Evolutionary conservation across 1,140 invertebrate species (phyloP).

Genomic region (Drosophila teissieri): DNA sequence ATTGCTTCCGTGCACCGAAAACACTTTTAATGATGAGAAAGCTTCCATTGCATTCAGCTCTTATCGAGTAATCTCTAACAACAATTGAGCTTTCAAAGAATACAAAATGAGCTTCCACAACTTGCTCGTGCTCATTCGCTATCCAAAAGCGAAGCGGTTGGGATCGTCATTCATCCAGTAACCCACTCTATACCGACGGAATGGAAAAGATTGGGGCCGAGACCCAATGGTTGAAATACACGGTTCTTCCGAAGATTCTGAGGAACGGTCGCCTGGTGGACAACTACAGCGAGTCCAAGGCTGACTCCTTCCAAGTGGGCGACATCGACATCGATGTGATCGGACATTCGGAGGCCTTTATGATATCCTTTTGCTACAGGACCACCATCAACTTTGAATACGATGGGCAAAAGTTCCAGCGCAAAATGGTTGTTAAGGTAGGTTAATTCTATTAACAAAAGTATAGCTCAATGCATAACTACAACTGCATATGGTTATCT

Average conservation of each 20-base stretch:
- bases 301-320: conserved; percentile 35
- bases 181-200: not conserved
- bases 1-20: no score
- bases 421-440: conserved; percentile 72
- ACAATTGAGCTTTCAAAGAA: not conserved
- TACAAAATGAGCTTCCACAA: conserved; percentile 2
- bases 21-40: not conserved
- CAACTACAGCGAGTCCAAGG: conserved; percentile 30
- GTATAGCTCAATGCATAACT: not conserved
- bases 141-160: conserved; percentile 1
- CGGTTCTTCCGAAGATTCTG: conserved; percentile 49
- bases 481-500: not conserved
- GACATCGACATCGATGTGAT: conserved; percentile 61
- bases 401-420: conserved; percentile 13
- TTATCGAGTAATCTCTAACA: conserved; percentile 10
- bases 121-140: conserved; percentile 17
- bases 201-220: conserved; percentile 57
- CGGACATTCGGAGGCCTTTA: conserved; percentile 68
- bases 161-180: not conserved
- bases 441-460: not conserved
- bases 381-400: conserved; percentile 52
- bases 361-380: conserved; percentile 71
- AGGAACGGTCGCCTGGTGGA: conserved; percentile 45
- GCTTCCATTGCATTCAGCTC: not conserved
- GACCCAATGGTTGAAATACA: conserved; percentile 44